Base-by-base conservation (phyloP, 2,888 invertebrate genomes). In the Clitarchus hookeri region DNA sequence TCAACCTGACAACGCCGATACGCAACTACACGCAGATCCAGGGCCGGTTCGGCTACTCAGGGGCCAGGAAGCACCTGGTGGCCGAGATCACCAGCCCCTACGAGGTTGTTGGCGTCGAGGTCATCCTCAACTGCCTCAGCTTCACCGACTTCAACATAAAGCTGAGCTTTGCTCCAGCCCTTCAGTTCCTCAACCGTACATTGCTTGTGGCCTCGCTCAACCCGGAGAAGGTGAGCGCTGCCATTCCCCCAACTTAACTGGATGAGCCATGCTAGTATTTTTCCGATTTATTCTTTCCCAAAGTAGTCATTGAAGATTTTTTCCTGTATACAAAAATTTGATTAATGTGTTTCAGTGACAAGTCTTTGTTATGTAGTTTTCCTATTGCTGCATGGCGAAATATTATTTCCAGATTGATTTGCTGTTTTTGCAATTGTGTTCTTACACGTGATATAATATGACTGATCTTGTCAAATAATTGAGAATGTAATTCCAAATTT, bases 1-100 rank as follows among this genome's bases (percentile, higher is more conserved):
- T 96, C 26, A 96, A 96, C 90, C 93, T 96, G 6, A 96, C 96
- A 0, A 96, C 96, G 6, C 96, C 96, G 0, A 92, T 95, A 84
- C 94, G 95, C 84, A 95, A 95, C 86, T 94, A 95, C 89, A 92
- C 94, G 0, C 93, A 93, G 23, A 92, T 96, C 27, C 93, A 93
- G 0, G 96, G 95, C 0, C 92, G 95, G 4, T 95, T 96, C 89
- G 96, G 96, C 0, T 93, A 96, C 86, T 94, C 95, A 2, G 96
- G 96, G 88, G 92, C 93, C 9, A 93, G 95, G 85, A 92, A 94
- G 84, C 96, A 96, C 90, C 91, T 96, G 0, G 95, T 96, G 0
- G 96, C 96, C 0, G 94, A 96, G 92, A 91, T 97, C 0, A 93
- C 94, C 83, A 94, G 95, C 0, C 95, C 96, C 0, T 93, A 93